Evolutionary conservation across 2,113 vertebrate genomes (phyloP), one percentile per base, ranked within the genome.

Genomic region (Octodon degus): DNA sequence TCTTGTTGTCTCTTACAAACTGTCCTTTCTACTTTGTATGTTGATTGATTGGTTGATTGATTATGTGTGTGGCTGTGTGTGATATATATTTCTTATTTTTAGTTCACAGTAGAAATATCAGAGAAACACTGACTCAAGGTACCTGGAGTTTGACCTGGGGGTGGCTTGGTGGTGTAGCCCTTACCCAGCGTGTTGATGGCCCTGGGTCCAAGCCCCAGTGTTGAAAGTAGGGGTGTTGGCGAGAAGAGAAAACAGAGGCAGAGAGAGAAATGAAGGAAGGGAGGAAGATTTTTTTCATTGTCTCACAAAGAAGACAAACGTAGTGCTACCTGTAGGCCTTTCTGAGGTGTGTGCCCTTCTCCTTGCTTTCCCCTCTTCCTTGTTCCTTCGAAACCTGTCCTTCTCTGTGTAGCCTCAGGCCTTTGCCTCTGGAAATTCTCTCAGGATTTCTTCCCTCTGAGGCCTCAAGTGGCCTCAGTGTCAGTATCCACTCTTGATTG

Each of bases 1-100:
- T 77, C 50, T 30, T 79, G 25, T 50, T 50, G 2, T 84, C 95
- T 93, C 83, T 65, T 84, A 80, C 53, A 95, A 90, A 43, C 11
- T 68, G 19, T 55, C 89, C 8, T 89, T 95, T 74, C 81, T 58
- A 55, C 55, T 83, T 68, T 93, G 2, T 74, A 14, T 68, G 24
- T 77, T 74, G 32, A 50, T 70, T 67, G 16, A 76, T 20, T 67
- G 43, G 27, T 81, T 16, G 43, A 50, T 34, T 34, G 27, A 32
- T 67, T 53, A 1, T 81, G 4, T 53, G 25, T 79, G 20, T 82
- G 17, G 62, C 47, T 70, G 0, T 17, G 0, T 63, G 16, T 40
- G 90, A 67, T 32, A 9, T 17, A 30, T 74, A 32, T 50, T 50
- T 77, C 53, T 86, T 83, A 60, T 60, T 94, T 93, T 93, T 47